Percentiles rank a stretch among this genome's conserved stretches.
Evolutionary conservation across 2,888 invertebrate species (phyloP).

Genomic region (Scrobipalpa costella): DNA sequence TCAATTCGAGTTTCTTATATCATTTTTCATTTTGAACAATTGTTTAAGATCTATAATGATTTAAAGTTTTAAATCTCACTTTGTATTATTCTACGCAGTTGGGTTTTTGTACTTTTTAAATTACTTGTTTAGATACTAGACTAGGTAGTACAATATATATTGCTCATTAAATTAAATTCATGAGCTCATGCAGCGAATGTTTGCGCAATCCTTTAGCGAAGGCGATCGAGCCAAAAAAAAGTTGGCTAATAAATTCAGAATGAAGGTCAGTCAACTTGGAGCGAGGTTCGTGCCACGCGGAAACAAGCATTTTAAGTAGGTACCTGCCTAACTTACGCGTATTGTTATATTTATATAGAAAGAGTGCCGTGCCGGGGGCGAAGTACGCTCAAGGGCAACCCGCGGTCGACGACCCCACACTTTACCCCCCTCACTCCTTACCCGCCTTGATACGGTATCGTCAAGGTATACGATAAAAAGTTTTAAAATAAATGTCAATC

Average conservation of each 20-base stretch:
- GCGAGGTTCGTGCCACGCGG: conserved; percentile 40
- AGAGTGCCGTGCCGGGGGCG: conserved; percentile 54
- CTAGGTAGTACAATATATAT: background rate
- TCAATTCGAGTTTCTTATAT: too few species aligned
- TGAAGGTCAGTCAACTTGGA: conserved; percentile 59
- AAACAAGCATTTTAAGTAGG: conserved; percentile 36
- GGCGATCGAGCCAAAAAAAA: background rate
- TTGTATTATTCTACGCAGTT: too few species aligned
- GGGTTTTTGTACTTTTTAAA: too few species aligned
- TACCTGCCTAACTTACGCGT: conserved; percentile 15
- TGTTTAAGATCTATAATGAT: too few species aligned
- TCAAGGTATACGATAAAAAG: background rate
- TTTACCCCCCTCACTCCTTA: conserved; percentile 40
- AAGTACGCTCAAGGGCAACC: conserved; percentile 74
- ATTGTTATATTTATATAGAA: conserved; percentile 22
- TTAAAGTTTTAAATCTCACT: too few species aligned
- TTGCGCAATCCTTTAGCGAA: conserved; percentile 19
- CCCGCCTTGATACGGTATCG: conserved; percentile 41
- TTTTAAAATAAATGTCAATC: background rate
- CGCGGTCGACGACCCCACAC: conserved; percentile 67
- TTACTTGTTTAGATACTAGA: background rate
- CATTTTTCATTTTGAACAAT: too few species aligned
- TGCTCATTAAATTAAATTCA: background rate
- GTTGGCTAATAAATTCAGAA: conserved; percentile 39
- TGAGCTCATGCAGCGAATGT: conserved; percentile 20